A percentile compares a stretch with the other conserved stretches of the same genome.
phyloP scores from a whole-genome alignment of 2,888 invertebrate species.

The Xanthia togata region DNA sequence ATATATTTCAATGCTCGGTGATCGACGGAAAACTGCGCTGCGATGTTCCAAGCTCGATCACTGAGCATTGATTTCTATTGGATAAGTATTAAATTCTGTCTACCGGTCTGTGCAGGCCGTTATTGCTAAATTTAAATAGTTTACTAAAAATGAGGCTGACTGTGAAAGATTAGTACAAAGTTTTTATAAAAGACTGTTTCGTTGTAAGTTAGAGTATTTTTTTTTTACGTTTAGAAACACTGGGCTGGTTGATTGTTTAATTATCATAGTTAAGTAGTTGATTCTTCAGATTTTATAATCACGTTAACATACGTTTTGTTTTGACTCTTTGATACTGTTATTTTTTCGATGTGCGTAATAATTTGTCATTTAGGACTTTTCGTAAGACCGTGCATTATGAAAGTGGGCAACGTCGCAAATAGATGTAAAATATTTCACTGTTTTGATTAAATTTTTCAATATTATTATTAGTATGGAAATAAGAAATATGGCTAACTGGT shows the following conservation, averaged over 20 bases:
- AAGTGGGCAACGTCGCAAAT: too few species aligned
- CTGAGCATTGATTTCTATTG: too few species aligned
- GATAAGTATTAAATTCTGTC: too few species aligned
- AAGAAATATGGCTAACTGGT: too few species aligned
- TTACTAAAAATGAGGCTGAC: not conserved
- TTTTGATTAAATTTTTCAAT: too few species aligned
- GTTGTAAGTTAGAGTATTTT: not conserved
- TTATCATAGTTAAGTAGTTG: conserved; percentile 29
- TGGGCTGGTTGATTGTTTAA: conserved; percentile 17
- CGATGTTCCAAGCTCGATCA: too few species aligned
- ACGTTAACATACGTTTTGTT: conserved; percentile 38
- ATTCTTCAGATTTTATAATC: conserved; percentile 60
- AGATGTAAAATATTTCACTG: too few species aligned
- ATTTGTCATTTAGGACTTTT: conserved; percentile 3
- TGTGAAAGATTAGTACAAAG: not conserved
- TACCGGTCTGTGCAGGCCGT: too few species aligned
- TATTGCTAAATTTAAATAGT: not conserved
- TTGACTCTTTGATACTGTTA: conserved; percentile 22
- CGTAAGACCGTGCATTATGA: too few species aligned
- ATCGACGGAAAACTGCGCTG: too few species aligned
- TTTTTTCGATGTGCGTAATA: not conserved
- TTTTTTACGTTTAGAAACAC: not conserved
- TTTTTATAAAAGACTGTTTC: not conserved
- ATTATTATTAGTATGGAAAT: too few species aligned
- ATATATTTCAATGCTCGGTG: too few species aligned